Percentiles rank a stretch among this genome's conserved stretches.
Conservation (phyloP, 2,113 vertebrate genomes). For the Cyphotilapia sp. region DNA sequence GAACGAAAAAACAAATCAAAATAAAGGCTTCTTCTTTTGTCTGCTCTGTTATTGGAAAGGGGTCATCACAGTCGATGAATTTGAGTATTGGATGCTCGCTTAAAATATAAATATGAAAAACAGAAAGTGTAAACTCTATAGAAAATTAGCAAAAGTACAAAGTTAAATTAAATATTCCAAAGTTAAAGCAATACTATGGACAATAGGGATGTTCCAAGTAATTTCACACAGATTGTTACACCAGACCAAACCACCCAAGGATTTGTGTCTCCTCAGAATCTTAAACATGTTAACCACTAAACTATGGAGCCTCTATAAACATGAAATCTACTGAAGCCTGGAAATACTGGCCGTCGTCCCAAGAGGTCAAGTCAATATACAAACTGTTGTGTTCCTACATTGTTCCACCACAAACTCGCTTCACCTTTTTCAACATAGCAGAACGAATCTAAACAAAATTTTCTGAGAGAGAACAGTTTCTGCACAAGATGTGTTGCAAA, state of each 20-base stretch:
- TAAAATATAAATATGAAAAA: background rate
- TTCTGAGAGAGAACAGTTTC: background rate
- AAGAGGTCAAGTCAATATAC: background rate
- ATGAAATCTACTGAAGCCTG: background rate
- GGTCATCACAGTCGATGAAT: rapidly evolving
- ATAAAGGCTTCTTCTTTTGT: background rate
- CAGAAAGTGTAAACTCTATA: background rate
- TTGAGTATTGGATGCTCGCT: background rate
- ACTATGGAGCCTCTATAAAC: background rate
- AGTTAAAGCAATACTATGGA: background rate
- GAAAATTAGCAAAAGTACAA: background rate
- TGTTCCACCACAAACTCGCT: background rate
- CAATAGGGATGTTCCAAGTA: rapidly evolving
- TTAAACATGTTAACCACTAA: background rate
- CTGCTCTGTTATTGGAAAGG: background rate
- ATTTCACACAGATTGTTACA: background rate
- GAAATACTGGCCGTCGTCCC: background rate
- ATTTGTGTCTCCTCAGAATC: background rate
- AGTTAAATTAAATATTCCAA: background rate
- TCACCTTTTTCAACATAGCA: background rate
- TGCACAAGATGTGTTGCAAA: background rate
- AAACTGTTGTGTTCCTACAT: background rate
- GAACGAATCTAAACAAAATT: background rate
- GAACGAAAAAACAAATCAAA: background rate
- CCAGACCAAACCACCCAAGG: background rate